Base-by-base conservation (phyloP, 2,888 invertebrate species). In the Ashinkailepas kermadecensis region DNA sequence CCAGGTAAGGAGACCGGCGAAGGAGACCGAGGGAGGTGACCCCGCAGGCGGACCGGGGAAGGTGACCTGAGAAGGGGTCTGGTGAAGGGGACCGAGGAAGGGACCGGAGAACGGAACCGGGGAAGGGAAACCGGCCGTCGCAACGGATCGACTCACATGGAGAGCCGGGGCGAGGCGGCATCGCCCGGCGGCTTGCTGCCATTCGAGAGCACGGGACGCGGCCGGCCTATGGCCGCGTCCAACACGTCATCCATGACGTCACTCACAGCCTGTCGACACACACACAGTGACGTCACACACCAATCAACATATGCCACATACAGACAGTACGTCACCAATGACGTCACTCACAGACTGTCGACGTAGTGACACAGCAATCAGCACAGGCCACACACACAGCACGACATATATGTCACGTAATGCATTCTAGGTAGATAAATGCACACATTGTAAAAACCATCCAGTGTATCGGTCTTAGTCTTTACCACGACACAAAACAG, bases 291-390 rank as follows among this genome's bases (percentile, higher is more conserved):
- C 93, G 85, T 62, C 91, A 89, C 88, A 95, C 39, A 39, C 2
- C 39, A 39, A 39, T 39, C 39, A 59, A 7, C 59, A 59, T 84
- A 85, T 81, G 80, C 81, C 78, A 67, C 59, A 82, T 23, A 59
- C 84, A 89, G 89, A 86, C 89, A 89, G 83, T 81, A 83, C 93
- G 85, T n/a, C 91, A 89, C 88, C 59, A 4, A 95, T 94, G 58
- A 95, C 92, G 86, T 92, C 91, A 83, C 92, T 91, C 25, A 95
- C 91, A 81, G 92, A 90, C 88, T 92, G 88, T 15, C 59, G 15
- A 89, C 89, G 86, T 89, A 89, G 83, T 81, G 80, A 83, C 93
- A 85, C 39, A 39, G 39, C 39, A 39, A 39, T 1, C 39, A 59
- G 15, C 59, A 59, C 84, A 85, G 82, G 80, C 81, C 78, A 4